phyloP scores from a whole-genome alignment of 2,888 invertebrate genomes.

The Yponomeuta evonymella region DNA sequence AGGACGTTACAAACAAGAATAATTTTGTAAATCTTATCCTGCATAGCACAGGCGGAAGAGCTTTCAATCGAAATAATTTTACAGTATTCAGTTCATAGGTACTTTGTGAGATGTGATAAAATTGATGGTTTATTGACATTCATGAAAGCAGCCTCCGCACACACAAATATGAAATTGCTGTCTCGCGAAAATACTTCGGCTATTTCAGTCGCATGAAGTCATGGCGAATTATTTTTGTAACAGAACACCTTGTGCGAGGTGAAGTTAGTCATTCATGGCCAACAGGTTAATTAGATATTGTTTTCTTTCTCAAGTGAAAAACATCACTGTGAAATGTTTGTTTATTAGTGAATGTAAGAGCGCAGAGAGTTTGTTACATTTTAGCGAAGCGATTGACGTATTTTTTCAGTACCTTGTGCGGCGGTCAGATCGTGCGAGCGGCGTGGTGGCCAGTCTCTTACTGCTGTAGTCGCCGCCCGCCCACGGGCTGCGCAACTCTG shows the following conservation, averaged over 20 bases:
- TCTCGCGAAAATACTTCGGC: conserved; percentile 29
- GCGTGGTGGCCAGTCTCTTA: conserved; percentile 67
- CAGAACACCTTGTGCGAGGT: conserved; percentile 49
- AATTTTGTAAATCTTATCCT: neutral
- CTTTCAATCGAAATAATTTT: too few relatives aligned
- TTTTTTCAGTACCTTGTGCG: conserved; percentile 62
- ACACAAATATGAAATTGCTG: conserved; percentile 8
- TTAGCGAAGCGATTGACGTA: conserved; percentile 43
- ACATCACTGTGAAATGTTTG: conserved; percentile 59
- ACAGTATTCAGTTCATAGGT: too few relatives aligned
- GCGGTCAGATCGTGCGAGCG: conserved; percentile 72
- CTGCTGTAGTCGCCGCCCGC: conserved; percentile 54
- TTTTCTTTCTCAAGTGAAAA: conserved; percentile 29
- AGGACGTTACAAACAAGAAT: conserved; percentile 35
- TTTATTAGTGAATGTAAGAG: conserved; percentile 17
- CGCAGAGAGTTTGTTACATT: neutral
- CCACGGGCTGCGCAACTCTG: conserved; percentile 35
- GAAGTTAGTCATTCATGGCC: conserved; percentile 62
- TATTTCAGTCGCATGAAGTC: conserved; percentile 68
- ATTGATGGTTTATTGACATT: too few relatives aligned
- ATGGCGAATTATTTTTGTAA: conserved; percentile 66
- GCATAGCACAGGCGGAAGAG: too few relatives aligned
- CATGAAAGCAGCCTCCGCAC: neutral
- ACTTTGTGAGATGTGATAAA: too few relatives aligned
- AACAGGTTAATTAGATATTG: conserved; percentile 51